Evolutionary conservation across 1,140 invertebrate genomes (phyloP), one percentile per base, ranked within the genome.

Genomic region (Pogonomyrmex barbatus): DNA sequence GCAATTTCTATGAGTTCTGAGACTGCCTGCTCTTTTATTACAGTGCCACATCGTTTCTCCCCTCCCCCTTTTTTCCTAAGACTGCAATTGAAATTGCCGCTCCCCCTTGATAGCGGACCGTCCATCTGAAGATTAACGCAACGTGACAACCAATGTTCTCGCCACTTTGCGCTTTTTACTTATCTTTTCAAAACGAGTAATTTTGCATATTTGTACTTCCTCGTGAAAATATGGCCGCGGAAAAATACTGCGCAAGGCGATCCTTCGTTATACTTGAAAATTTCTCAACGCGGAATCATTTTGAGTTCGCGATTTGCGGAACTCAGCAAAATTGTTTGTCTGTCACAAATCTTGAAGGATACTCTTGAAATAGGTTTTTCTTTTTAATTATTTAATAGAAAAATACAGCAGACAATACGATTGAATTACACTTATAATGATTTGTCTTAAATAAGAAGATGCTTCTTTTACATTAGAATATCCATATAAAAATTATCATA

Each of bases 261-360:
- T 85, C 33, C 45, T 86, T 86, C 84, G 75, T 86, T 88, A 82
- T 39, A 42, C 52, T 68, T 60, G 52, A 50, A 67, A 87, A 87
- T 87, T 82, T 39, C 50, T 63, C 9, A n/a, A 60, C 36, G 76
- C 70, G 33, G 54, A 68, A 62, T 47, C 42, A 45, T 60, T 14
- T 36, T 47, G 76, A 47, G n/a, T 39, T 88, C 36, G 70, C 77
- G 39, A 76, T 82, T 86, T 60, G 50, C 65, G 17, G 65, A 65
- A 39, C n/a, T 56, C 76, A 24, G 79, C 36, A 52, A 36, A 17
- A 39, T 42, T 56, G 45, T 30, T 73, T 45, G 10, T 30, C 17
- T 33, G 47, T 39, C 24, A 30, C 12, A 42, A 71, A 83, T 54
- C 54, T 73, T n/a, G 42, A 81, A 56, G 45, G 58, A 65, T 67